phyloP scores from a whole-genome alignment of 2,888 invertebrate genomes.

The Eupithecia vulgata region DNA sequence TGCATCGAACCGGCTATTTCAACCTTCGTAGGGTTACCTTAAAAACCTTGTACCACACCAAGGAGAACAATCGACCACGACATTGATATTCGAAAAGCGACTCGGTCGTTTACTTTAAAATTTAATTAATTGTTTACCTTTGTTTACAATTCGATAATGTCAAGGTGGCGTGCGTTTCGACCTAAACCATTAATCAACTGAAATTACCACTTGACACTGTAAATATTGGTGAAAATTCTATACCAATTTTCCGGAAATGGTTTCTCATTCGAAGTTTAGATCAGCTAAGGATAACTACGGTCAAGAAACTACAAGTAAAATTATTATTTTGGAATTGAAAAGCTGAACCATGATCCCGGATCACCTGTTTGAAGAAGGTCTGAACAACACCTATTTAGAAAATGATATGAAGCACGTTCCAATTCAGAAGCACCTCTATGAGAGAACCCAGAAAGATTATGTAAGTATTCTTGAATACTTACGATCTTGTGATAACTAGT shows the following conservation, averaged over 20 bases:
- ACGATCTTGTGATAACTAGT: neutral
- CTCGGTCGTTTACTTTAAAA: slow-evolving; percentile 68
- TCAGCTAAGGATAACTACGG: neutral
- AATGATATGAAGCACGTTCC: slow-evolving; percentile 74
- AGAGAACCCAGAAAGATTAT: slow-evolving; percentile 70
- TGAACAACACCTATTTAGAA: slow-evolving; percentile 65
- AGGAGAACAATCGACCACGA: slow-evolving; percentile 34
- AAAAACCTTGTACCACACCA: neutral
- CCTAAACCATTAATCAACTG: slow-evolving; percentile 47
- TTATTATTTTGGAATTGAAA: neutral
- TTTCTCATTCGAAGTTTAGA: slow-evolving; percentile 6
- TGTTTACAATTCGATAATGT: slow-evolving; percentile 67
- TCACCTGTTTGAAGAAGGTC: slow-evolving; percentile 72
- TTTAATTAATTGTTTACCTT: slow-evolving; percentile 71
- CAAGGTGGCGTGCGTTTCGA: slow-evolving; percentile 45
- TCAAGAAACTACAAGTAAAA: neutral
- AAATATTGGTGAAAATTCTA: slow-evolving; percentile 2
- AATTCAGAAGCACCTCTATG: slow-evolving; percentile 59
- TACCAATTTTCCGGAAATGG: neutral
- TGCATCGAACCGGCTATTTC: neutral
- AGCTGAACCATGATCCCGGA: slow-evolving; percentile 64
- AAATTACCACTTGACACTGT: slow-evolving; percentile 12
- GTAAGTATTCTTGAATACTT: slow-evolving; percentile 58
- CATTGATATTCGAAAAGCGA: slow-evolving; percentile 70
- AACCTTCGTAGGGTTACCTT: neutral